Evolutionary conservation across 1,140 invertebrate genomes (phyloP).

Genomic region (Armadillidium nasatum): DNA sequence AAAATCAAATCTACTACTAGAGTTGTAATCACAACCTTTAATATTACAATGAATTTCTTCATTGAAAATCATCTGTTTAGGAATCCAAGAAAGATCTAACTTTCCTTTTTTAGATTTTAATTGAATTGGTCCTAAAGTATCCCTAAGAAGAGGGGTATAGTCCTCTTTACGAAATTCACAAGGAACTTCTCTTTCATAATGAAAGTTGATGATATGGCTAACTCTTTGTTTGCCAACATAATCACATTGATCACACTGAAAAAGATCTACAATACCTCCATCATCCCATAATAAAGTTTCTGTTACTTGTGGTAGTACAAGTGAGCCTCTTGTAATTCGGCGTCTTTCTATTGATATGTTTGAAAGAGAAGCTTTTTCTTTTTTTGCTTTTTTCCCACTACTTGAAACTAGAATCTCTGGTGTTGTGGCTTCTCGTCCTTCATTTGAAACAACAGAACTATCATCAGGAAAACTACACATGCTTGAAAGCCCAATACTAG

Average conservation of each 20-base stretch:
- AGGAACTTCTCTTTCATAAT: conserved; percentile 61
- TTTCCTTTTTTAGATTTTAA: conserved; percentile 14
- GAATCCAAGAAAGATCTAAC: conserved; percentile 44
- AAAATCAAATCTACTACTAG: conserved; percentile 42
- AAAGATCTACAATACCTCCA: conserved; percentile 40
- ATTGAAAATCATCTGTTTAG: conserved; percentile 37
- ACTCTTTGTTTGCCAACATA: conserved; percentile 61
- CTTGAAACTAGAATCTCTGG: conserved; percentile 27
- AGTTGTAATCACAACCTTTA: conserved; percentile 42
- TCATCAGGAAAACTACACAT: conserved; percentile 39
- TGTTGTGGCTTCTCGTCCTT: conserved; percentile 40
- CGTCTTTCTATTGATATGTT: conserved; percentile 24
- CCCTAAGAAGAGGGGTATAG: conserved; percentile 33
- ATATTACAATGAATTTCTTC: conserved; percentile 41
- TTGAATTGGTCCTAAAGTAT: conserved; percentile 33
- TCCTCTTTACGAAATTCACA: conserved; percentile 43
- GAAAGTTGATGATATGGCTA: conserved; percentile 59
- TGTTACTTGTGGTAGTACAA: conserved; percentile 29
- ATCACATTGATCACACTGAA: conserved; percentile 56
- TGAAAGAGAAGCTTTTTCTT: neutral
- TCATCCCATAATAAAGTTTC: conserved; percentile 41
- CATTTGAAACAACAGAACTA: conserved; percentile 36
- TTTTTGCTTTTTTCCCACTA: conserved; percentile 28
- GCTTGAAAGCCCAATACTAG: conserved; percentile 37
- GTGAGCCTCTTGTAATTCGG: conserved; percentile 37